These are phyloP conservation scores for Trigoniulus corallinus DNA, from an alignment of 1,140 invertebrate genomes.

Conservation along the genomic window DNA sequence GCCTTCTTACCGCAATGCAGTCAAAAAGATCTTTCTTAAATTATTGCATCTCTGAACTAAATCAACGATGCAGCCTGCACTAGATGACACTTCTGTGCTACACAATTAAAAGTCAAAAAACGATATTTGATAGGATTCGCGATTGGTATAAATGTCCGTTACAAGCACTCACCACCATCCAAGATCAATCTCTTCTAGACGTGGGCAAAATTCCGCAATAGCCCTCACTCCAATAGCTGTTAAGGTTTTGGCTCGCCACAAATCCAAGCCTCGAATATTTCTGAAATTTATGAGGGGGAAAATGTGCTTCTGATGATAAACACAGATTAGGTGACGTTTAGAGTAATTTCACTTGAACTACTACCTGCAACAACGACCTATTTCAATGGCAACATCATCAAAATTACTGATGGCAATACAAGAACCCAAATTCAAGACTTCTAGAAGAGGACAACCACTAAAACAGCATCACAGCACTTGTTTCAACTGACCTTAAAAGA, in stretches of 20 bases:
- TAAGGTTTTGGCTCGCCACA: constrained; percentile 65
- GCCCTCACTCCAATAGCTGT: constrained; percentile 47
- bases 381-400: constrained; percentile 18
- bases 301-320: not conserved
- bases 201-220: constrained; percentile 41
- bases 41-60: constrained; percentile 38
- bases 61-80: constrained; percentile 29
- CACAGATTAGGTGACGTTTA: too few species aligned
- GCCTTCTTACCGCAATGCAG: constrained; percentile 35
- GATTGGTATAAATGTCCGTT: not conserved
- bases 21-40: constrained; percentile 56
- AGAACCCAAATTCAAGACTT: constrained; percentile 24
- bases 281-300: constrained; percentile 16
- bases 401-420: constrained; percentile 19
- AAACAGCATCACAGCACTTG: constrained; percentile 11
- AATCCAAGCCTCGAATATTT: constrained; percentile 44
- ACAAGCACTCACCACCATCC: constrained; percentile 62
- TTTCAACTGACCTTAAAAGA: not conserved
- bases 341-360: too few species aligned
- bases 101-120: constrained; percentile 8
- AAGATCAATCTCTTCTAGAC: constrained; percentile 65
- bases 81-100: constrained; percentile 13
- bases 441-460: constrained; percentile 20
- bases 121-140: not conserved
- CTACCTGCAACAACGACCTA: constrained; percentile 21